A percentile compares a stretch with the other conserved stretches of the same genome.
Conservation (phyloP, 92 coral and sea anemone species). For the Zoanthus solanderi region DNA sequence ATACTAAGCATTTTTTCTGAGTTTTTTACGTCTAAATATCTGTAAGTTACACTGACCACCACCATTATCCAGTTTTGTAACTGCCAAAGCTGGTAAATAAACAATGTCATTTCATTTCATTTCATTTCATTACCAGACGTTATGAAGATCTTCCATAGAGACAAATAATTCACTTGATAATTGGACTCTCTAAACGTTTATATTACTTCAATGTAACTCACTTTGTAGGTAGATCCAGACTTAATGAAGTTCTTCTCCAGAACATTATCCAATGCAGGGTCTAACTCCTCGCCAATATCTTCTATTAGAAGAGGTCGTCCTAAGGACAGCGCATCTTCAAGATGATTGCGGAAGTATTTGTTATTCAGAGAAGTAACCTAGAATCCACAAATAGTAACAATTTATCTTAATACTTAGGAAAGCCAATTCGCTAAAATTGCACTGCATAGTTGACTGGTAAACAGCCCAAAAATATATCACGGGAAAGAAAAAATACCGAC, state of each 20-base stretch:
- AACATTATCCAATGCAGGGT: conserved; percentile 90
- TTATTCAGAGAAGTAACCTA: conserved; percentile 90
- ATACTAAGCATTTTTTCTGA: too few relatives aligned
- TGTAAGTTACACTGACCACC: too few relatives aligned
- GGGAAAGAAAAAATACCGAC: too few relatives aligned
- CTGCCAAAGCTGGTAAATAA: too few relatives aligned
- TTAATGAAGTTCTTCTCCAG: conserved; percentile 90
- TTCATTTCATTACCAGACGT: too few relatives aligned
- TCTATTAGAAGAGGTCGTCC: conserved; percentile 90
- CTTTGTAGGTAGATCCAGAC: conserved; percentile 91
- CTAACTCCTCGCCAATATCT: conserved; percentile 93
- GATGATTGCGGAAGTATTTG: conserved; percentile 91
- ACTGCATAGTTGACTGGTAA: background rate
- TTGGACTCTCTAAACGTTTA: background rate
- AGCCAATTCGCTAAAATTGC: background rate
- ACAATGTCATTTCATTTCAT: too few relatives aligned
- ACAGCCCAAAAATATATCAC: too few relatives aligned
- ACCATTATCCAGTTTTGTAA: too few relatives aligned
- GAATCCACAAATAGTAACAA: background rate
- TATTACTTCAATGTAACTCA: background rate
- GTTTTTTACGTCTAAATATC: too few relatives aligned
- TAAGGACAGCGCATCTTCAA: conserved; percentile 83
- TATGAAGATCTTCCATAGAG: too few relatives aligned
- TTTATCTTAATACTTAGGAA: background rate
- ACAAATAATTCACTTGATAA: too few relatives aligned